Base-by-base conservation (phyloP, 2,113 vertebrate species). In the Girardinichthys multiradiatus region DNA sequence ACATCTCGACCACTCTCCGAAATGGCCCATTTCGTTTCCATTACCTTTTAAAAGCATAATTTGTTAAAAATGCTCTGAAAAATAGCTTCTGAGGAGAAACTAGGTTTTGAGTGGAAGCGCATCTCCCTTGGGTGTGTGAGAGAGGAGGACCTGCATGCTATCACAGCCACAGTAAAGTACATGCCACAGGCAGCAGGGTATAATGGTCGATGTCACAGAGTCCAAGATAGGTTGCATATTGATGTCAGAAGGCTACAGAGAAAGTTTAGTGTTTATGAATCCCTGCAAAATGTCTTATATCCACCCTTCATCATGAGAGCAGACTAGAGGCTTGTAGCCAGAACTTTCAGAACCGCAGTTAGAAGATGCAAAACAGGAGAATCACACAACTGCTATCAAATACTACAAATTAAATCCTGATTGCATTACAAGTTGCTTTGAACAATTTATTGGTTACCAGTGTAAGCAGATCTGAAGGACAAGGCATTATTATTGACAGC, bases 231-330 rank as follows among this genome's bases (percentile, higher is more conserved):
- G 48, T 31, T 63, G 29, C 29, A 29, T 12, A 21, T 60, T 26
- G 70, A 28, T 33, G 37, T 71, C 51, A 24, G 39, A 45, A 62
- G 39, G 57, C 68, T 42, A 9, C 35, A 63, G 29, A 54, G 59
- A 19, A 62, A 70, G 39, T 24, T 54, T 8, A 3, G 33, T 42
- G 68, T 45, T 61, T 28, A 61, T 30, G 26, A 60, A 24, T 13
- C 26, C 10, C 15, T 15, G 14, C 13, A 68, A 31, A 37, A 35
- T 21, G 3, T 21, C 48, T 60, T 15, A 2, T 17, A 51, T 7
- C 1, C 39, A 4, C 24, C 21, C 10, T 31, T 45, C 37, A 45
- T 60, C 28, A 4, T 1, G 48, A 27, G 24, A 26, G 35, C 37
- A 37, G 51, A 15, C 9, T 15, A 15, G 26, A 17, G 3, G 48